A percentile compares a stretch with the other conserved stretches of the same genome.
These are phyloP conservation scores for Malurus cyaneus DNA, from an alignment of 2,113 vertebrate species.

Conservation along the genomic window DNA sequence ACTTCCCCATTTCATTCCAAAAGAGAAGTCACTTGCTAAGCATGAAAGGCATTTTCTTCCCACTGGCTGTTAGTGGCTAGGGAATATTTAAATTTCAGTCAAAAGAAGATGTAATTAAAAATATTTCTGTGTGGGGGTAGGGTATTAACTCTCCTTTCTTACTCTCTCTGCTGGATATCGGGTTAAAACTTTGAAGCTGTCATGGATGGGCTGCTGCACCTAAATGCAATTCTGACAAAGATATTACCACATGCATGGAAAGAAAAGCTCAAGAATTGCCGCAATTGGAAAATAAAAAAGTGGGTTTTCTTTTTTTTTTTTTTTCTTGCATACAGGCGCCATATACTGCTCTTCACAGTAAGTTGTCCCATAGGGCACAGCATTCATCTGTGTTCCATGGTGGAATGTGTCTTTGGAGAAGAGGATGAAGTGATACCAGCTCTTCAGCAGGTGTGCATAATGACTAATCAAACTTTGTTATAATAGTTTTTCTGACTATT, in stretches of 20 bases:
- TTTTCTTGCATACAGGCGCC: slow-evolving; percentile 73
- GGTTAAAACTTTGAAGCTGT: neutral
- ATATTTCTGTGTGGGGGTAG: rapidly evolving
- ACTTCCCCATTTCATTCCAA: neutral
- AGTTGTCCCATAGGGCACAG: slow-evolving; percentile 77
- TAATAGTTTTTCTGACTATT: neutral
- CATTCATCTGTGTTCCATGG: slow-evolving; percentile 82
- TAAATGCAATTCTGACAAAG: neutral
- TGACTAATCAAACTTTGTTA: neutral
- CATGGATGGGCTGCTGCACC: neutral
- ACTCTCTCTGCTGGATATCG: neutral
- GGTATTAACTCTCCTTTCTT: neutral
- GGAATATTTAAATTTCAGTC: neutral
- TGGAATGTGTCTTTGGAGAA: slow-evolving; percentile 84
- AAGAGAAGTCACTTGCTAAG: neutral
- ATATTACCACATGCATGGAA: neutral
- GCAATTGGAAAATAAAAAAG: neutral
- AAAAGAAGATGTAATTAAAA: neutral
- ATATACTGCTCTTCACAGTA: slow-evolving; percentile 77
- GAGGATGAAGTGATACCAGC: slow-evolving; percentile 83
- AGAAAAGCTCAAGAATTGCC: neutral
- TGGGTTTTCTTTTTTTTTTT: too few relatives aligned
- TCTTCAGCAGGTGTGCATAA: slow-evolving; percentile 80
- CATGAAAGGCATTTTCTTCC: neutral
- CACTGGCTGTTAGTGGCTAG: neutral